Evolutionary conservation across 2,113 vertebrate genomes (phyloP).

Genomic region (Bagarius yarrelli): DNA sequence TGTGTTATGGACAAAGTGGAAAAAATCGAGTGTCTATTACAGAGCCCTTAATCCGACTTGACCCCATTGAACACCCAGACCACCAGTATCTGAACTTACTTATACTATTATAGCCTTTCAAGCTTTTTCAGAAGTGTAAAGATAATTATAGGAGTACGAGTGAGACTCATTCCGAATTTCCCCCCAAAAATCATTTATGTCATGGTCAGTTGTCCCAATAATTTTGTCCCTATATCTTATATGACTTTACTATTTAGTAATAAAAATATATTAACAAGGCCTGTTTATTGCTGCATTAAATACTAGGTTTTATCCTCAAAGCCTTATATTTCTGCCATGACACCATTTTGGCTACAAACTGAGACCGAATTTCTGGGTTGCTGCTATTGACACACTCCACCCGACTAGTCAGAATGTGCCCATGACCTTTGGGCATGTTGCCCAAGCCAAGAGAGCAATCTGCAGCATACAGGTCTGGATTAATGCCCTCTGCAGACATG

Average conservation of each 20-base stretch:
- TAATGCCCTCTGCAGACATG: conserved; percentile 46
- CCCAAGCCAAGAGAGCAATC: conserved; percentile 31
- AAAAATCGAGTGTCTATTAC: no score
- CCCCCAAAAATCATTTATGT: no score
- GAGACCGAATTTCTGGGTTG: conserved; percentile 1
- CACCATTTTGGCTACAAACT: not conserved
- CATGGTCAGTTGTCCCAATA: no score
- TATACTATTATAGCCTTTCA: no score
- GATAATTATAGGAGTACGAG: no score
- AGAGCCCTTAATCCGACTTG: no score
- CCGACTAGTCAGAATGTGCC: conserved; percentile 17
- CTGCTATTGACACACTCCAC: conserved; percentile 13
- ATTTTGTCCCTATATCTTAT: not conserved
- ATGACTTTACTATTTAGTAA: not conserved
- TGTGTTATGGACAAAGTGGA: no score
- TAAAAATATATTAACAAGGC: not conserved
- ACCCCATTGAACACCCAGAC: no score
- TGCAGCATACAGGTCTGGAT: conserved; percentile 45
- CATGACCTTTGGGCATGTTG: conserved; percentile 9
- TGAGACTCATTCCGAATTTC: no score
- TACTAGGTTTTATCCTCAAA: not conserved
- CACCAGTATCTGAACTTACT: no score
- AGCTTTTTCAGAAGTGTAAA: no score
- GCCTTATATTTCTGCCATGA: not conserved
- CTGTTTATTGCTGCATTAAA: not conserved